Evolutionary conservation across 2,113 vertebrate species (phyloP).

Genomic region (Eulemur macaco): DNA sequence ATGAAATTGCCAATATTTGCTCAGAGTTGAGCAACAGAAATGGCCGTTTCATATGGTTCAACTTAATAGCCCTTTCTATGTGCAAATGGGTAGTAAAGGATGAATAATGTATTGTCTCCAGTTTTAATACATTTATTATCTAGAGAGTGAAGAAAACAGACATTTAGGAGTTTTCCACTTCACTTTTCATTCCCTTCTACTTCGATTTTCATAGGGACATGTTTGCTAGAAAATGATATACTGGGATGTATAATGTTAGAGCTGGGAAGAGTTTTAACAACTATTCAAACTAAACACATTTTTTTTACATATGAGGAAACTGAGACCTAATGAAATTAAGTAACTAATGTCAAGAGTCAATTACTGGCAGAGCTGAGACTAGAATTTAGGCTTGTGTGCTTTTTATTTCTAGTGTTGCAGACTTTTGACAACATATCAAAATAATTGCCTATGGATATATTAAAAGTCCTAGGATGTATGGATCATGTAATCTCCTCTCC

Average conservation of each 20-base stretch:
- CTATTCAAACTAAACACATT: neutral
- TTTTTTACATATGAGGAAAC: neutral
- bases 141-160: neutral
- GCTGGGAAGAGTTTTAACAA: neutral
- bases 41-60: neutral
- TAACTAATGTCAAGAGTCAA: neutral
- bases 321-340: neutral
- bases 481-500: neutral
- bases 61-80: neutral
- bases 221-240: neutral
- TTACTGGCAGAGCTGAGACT: neutral
- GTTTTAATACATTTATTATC: neutral
- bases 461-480: neutral
- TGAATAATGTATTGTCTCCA: neutral
- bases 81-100: neutral
- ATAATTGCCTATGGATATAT: neutral
- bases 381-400: neutral
- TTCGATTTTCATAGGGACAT: neutral
- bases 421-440: neutral
- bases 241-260: neutral
- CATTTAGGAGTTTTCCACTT: neutral
- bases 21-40: neutral
- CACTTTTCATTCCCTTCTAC: neutral
- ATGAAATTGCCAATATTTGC: neutral
- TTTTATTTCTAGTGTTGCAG: neutral